Percentiles rank a stretch among this genome's conserved stretches.
These are phyloP conservation scores for Hipposideros armiger DNA, from an alignment of 2,113 vertebrate genomes.

Conservation along the genomic window DNA sequence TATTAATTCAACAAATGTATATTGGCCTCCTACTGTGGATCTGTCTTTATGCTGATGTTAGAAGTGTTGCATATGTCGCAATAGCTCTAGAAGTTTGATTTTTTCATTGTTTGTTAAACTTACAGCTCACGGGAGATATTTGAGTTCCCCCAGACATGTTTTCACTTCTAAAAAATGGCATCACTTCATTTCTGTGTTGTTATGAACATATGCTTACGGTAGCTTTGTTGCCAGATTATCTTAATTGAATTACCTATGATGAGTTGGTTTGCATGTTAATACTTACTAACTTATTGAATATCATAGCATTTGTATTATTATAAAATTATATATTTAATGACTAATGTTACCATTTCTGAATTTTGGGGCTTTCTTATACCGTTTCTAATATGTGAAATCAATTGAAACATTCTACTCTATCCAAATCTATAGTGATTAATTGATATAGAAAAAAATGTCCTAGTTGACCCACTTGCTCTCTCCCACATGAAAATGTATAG, in stretches of 20 bases:
- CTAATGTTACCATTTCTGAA: neutral
- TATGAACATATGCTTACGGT: neutral
- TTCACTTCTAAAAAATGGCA: conserved; percentile 42
- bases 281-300: neutral
- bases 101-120: neutral
- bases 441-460: neutral
- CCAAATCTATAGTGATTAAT: neutral
- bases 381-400: neutral
- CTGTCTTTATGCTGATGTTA: neutral
- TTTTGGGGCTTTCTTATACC: neutral
- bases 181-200: conserved; percentile 26
- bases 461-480: neutral
- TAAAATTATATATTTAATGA: neutral
- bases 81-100: neutral
- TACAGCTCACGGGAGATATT: neutral
- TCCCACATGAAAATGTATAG: neutral
- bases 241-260: neutral
- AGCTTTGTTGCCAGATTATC: neutral
- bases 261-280: neutral
- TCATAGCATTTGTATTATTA: neutral
- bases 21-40: neutral
- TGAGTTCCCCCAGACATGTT: neutral
- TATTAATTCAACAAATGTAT: neutral
- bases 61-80: neutral
- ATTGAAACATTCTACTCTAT: neutral